These are phyloP conservation scores for Eurystomus glaucurus DNA, from an alignment of 2,797 vertebrate species.

Conservation along the genomic window DNA sequence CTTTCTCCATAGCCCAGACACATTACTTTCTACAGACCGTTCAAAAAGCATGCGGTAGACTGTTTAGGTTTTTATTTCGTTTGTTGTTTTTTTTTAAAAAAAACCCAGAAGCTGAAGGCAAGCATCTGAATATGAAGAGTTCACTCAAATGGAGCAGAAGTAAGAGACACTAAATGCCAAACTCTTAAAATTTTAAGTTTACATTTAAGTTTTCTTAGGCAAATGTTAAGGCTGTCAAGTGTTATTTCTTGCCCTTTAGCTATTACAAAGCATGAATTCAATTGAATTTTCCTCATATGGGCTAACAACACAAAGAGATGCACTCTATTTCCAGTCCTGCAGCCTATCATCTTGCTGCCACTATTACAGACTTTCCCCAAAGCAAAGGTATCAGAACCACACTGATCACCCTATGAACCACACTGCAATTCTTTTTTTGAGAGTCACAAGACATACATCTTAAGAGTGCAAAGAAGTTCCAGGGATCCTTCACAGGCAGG, in stretches of 20 bases:
- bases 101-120: not conserved
- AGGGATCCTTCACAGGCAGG: not conserved
- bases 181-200: not conserved
- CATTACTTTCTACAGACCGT: not conserved
- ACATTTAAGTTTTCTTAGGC: not conserved
- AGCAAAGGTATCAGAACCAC: not conserved
- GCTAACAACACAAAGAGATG: not conserved
- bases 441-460: not conserved
- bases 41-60: not conserved
- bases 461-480: not conserved
- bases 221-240: not conserved
- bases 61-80: not conserved
- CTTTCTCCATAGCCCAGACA: not conserved
- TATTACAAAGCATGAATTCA: not conserved
- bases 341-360: not conserved
- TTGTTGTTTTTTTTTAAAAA: not conserved
- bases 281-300: not conserved
- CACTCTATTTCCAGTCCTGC: not conserved
- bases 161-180: not conserved
- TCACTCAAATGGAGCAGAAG: not conserved
- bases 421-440: not conserved
- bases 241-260: not conserved
- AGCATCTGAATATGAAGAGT: not conserved
- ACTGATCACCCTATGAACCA: not conserved
- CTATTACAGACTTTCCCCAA: not conserved